These are phyloP conservation scores for Nephrotoma appendiculata DNA, from an alignment of 2,888 invertebrate genomes.

Conservation along the genomic window DNA sequence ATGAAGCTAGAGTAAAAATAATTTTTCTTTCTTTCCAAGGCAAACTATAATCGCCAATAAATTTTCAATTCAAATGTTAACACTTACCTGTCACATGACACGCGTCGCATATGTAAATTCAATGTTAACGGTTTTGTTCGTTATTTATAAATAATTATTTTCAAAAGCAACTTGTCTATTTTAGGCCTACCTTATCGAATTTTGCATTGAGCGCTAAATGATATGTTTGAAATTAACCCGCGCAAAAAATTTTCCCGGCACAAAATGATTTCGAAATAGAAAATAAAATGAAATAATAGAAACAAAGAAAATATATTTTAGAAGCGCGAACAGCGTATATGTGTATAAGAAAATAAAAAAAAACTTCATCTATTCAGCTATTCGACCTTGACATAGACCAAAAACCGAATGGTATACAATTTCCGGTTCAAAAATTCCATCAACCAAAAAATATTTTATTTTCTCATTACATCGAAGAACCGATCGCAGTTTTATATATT, in stretches of 20 bases:
- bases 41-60: no score
- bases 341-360: not conserved
- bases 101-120: not conserved
- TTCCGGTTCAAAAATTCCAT: not conserved
- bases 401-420: not conserved
- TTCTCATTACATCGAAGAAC: not conserved
- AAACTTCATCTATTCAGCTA: not conserved
- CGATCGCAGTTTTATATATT: not conserved
- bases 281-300: not conserved
- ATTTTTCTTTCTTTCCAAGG: no score
- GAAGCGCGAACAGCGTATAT: not conserved
- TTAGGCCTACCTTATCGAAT: not conserved
- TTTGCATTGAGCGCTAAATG: not conserved
- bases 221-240: not conserved
- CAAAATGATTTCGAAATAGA: not conserved
- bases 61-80: no score
- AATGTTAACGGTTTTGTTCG: not conserved
- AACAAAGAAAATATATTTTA: not conserved
- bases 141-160: not conserved
- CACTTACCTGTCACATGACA: no score
- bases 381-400: not conserved
- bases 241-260: not conserved
- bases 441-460: not conserved
- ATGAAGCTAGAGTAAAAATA: no score
- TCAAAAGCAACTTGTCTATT: not conserved